Percentiles rank a stretch among this genome's conserved stretches.
Evolutionary conservation across 2,888 invertebrate genomes (phyloP).

Genomic region (Ischnus inquisitorius): DNA sequence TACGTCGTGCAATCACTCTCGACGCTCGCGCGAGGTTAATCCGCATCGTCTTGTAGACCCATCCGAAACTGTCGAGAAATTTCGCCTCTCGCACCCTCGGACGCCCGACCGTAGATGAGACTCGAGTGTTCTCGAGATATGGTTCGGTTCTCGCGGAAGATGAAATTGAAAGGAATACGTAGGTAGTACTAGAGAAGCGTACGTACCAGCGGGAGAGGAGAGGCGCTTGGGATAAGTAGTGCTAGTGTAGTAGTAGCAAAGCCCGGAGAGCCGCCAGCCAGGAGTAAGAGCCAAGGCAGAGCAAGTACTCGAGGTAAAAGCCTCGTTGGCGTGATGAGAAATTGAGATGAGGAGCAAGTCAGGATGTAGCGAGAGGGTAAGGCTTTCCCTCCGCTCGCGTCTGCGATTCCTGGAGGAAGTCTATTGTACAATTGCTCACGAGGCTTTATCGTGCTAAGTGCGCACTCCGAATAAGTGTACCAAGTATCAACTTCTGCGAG

Average conservation of each 20-base stretch:
- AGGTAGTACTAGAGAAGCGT: conserved; percentile 23
- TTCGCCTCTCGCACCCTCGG: background rate
- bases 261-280: conserved; percentile 16
- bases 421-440: conserved; percentile 49
- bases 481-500: conserved; percentile 11
- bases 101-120: conserved; percentile 18
- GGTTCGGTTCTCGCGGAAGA: conserved; percentile 51
- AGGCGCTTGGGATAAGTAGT: conserved; percentile 10
- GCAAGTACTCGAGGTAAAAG: conserved; percentile 66
- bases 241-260: background rate
- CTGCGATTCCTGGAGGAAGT: conserved; percentile 46
- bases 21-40: conserved; percentile 11
- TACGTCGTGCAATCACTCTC: conserved; percentile 14
- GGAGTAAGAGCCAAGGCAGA: background rate
- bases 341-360: conserved; percentile 63
- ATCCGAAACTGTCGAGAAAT: conserved; percentile 35
- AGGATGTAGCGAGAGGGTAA: conserved; percentile 28
- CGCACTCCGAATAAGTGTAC: conserved; percentile 35
- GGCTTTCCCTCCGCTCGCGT: conserved; percentile 18
- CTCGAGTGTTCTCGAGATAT: conserved; percentile 53
- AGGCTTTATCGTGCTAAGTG: conserved; percentile 48
- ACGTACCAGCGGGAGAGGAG: background rate
- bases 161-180: conserved; percentile 57
- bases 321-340: conserved; percentile 66
- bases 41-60: background rate